These are phyloP conservation scores for Intellagama lesueurii DNA, from an alignment of 2,797 vertebrate genomes.

Conservation along the genomic window DNA sequence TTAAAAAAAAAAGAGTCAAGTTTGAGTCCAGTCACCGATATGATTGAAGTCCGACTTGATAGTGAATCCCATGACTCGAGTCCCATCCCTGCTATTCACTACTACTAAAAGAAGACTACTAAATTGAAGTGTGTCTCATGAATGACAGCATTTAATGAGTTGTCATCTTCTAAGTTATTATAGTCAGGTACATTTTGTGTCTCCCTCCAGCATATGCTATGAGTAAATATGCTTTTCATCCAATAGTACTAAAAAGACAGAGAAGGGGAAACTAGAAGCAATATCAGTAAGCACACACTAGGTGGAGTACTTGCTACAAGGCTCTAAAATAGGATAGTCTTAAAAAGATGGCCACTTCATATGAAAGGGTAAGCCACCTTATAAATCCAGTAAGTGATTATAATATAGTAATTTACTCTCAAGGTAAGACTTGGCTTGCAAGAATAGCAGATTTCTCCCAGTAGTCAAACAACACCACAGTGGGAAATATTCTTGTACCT, in stretches of 20 bases:
- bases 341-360: neutral
- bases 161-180: too few species aligned
- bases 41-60: too few species aligned
- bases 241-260: neutral
- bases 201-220: neutral
- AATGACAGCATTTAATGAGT: neutral
- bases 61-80: too few species aligned
- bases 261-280: slow-evolving; percentile 21
- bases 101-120: too few species aligned
- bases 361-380: neutral
- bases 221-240: neutral
- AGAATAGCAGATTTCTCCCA: neutral
- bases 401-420: too few species aligned
- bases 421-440: neutral
- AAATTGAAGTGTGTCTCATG: neutral
- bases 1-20: too few species aligned
- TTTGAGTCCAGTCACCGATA: too few species aligned
- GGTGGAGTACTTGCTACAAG: slow-evolving; percentile 66
- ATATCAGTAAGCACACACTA: slow-evolving; percentile 56
- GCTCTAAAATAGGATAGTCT: slow-evolving; percentile 38
- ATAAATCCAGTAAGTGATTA: neutral
- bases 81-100: too few species aligned
- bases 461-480: neutral
- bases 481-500: too few species aligned
- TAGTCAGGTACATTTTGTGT: neutral